Base-by-base conservation (phyloP, 2,113 vertebrate genomes). In the Gila orcuttii region DNA sequence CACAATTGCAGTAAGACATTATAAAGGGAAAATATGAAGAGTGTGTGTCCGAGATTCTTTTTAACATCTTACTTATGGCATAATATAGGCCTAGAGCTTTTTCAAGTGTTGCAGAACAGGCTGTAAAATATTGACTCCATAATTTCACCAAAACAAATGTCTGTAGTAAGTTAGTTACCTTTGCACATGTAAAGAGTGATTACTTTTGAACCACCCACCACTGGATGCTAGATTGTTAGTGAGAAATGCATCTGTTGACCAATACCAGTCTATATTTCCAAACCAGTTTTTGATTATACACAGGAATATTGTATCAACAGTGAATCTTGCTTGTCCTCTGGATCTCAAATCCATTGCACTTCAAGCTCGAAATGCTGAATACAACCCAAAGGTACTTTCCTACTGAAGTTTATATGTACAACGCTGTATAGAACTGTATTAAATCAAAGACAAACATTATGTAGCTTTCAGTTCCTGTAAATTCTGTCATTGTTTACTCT, bases 261-360 rank as follows among this genome's bases (percentile, higher is more conserved):
- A n/a, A 42, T 60, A 23, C 19, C 59, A 64, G 31, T 52, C 21
- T 39, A 15, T 21, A 74, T 69, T 23, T 80, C 36, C 83, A 75
- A 86, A 78, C 45, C 68, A 78, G 80, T 82, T 66, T 90, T 0
- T 91, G 74, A 47, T 55, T 83, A 33, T 57, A 50, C 87, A 86
- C 84, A 99, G 98, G 93, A 99, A 99, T 89, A 97, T 99, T 3
- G 98, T 99, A 85, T 97, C 97, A 6, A 99, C 98, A 11, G 97
- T 98, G 79, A 99, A 98, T 88, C 89, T 99, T 89, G 96, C 96
- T 47, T 99, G 98, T 93, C 97, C 96, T 39, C 91, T 99, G 90
- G 96, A 99, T 86, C 95, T 99, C 86, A 99, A 98, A 95, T 97
- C 96, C 87, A 99, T 99, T 85, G 98, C 97, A 57, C 94, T 98